A percentile compares a stretch with the other conserved stretches of the same genome.
phyloP scores from a whole-genome alignment of 2,797 vertebrate genomes.

The Myiotriccus ornatus region DNA sequence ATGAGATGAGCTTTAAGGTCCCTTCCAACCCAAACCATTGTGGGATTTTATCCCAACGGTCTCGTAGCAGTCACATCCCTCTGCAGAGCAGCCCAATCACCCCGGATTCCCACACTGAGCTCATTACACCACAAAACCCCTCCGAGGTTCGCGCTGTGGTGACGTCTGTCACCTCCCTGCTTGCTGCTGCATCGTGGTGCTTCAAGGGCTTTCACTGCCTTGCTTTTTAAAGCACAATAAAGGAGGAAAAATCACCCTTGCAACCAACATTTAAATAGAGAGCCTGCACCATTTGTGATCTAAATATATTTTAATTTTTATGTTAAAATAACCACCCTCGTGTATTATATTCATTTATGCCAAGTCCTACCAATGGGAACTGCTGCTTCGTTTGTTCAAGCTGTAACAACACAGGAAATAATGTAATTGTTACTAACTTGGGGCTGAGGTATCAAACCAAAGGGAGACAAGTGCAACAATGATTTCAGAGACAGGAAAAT shows the following conservation, averaged over 20 bases:
- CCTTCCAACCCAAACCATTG: background rate
- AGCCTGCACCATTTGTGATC: background rate
- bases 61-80: fast-evolving
- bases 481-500: background rate
- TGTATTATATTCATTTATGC: background rate
- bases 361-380: background rate
- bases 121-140: background rate
- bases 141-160: background rate
- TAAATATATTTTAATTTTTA: slow-evolving; percentile 15
- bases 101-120: background rate
- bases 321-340: slow-evolving; percentile 13
- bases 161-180: background rate
- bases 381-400: background rate
- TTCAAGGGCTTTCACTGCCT: background rate
- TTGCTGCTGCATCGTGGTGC: background rate
- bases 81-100: background rate
- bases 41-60: background rate
- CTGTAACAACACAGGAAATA: background rate
- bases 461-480: background rate
- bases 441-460: background rate
- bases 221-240: background rate
- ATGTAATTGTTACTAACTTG: background rate
- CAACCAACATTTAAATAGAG: background rate
- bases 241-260: background rate
- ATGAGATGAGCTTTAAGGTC: fast-evolving